Evolutionary conservation across 2,888 invertebrate genomes (phyloP), one percentile per base, ranked within the genome.

Genomic region (Sesamia inferens): DNA sequence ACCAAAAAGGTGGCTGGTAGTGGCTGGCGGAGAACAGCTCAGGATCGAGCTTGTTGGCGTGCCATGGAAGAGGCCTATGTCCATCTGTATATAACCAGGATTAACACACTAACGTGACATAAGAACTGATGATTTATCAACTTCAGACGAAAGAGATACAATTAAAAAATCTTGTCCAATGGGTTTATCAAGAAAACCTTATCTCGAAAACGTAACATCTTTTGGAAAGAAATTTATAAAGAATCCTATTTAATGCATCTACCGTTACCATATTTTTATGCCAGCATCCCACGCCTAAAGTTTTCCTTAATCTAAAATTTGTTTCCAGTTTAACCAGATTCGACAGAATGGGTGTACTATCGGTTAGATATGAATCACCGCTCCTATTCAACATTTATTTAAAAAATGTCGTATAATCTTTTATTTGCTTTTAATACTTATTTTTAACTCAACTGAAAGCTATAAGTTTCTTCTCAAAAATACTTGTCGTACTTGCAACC

Each of bases 381-480:
- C 63, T 14, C 63, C 31, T 73, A 51, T 10, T 22, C 51, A 61
- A 48, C 14, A 57, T 66, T 67, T 67, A 4, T 22, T 4, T 51
- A 39, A 63, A 13, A 24, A 24, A 58, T 58, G 24, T 54, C n/a
- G 39, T 42, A 11, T n/a, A 47, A 59, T 59, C n/a, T 69, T 69
- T 55, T 47, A 55, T 61, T 61, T 65, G 51, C 51, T 39, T 55
- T 55, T 48, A 22, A 51, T 78, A 48, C 65, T 65, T 71, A 65
- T 57, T 11, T 57, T 57, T 13, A 11, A 44, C 55, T 62, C 6
- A 61, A 14, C 54, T 16, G 39, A 71, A 5, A 31, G 65, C 11
- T 22, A 44, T 24, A 48, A 42, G 24, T 48, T 16, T 63, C 31
- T 51, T 13, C n/a, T 61, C 8, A 13, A 51, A 44, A 44, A 79